Percentiles rank a stretch among this genome's conserved stretches.
phyloP scores from a whole-genome alignment of 1,140 invertebrate genomes.

The Laodelphax striatellus region DNA sequence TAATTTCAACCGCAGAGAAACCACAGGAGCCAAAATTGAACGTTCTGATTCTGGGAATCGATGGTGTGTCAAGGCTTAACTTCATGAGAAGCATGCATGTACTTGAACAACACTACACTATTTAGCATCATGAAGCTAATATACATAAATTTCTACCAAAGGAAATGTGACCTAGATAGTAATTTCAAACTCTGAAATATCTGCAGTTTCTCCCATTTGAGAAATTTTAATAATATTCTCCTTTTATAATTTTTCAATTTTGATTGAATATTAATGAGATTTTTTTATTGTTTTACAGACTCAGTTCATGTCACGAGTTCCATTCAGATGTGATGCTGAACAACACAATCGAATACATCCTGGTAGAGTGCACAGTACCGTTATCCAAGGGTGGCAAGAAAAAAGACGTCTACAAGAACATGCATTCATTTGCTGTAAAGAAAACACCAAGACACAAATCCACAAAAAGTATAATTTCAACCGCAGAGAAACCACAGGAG shows the following conservation, averaged over 20 bases:
- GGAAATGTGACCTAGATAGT: too few relatives aligned
- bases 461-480: neutral
- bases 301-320: conserved; percentile 34
- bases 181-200: too few relatives aligned
- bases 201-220: too few relatives aligned
- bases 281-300: conserved; percentile 25
- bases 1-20: conserved; percentile 9
- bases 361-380: conserved; percentile 33
- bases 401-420: conserved; percentile 33
- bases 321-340: conserved; percentile 28
- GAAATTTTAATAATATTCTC: neutral
- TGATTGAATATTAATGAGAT: too few relatives aligned
- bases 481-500: conserved; percentile 14
- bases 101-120: neutral
- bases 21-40: conserved; percentile 20
- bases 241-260: too few relatives aligned
- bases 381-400: conserved; percentile 26
- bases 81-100: conserved; percentile 64
- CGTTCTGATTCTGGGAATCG: conserved; percentile 66
- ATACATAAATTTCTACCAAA: too few relatives aligned
- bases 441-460: neutral
- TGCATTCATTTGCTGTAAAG: conserved; percentile 27
- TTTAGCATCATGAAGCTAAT: too few relatives aligned
- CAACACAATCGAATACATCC: conserved; percentile 30
- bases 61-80: conserved; percentile 66